Evolutionary conservation across 2,888 invertebrate genomes (phyloP).

Genomic region (Rapana venosa): DNA sequence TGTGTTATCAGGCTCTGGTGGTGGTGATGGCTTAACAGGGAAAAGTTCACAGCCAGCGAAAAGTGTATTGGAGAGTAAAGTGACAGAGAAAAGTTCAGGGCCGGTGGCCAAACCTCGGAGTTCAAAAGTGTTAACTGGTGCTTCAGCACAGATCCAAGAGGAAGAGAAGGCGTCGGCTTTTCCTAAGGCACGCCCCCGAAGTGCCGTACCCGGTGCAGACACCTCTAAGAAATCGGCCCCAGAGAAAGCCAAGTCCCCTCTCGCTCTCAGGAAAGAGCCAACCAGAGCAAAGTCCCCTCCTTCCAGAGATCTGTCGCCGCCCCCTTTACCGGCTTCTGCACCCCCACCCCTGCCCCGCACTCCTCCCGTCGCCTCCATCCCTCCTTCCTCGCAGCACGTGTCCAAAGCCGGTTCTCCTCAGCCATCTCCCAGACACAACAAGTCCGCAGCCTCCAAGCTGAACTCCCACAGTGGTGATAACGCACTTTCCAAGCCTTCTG

Average conservation of each 20-base stretch:
- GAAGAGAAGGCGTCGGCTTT: constrained; percentile 32
- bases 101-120: constrained; percentile 57
- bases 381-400: not conserved
- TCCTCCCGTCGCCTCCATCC: constrained; percentile 36
- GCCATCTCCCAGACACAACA: not conserved
- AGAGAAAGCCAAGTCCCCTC: constrained; percentile 9
- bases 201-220: not conserved
- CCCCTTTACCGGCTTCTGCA: constrained; percentile 57
- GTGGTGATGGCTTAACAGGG: not conserved
- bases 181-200: constrained; percentile 42
- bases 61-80: constrained; percentile 43
- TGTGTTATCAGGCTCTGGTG: not conserved
- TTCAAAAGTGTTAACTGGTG: constrained; percentile 53
- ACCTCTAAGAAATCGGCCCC: not conserved
- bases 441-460: not conserved
- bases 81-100: constrained; percentile 36
- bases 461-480: no score
- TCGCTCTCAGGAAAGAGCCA: constrained; percentile 5
- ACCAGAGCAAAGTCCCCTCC: constrained; percentile 29
- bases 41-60: constrained; percentile 35
- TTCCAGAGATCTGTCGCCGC: constrained; percentile 40
- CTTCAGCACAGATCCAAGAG: constrained; percentile 44
- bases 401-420: constrained; percentile 1
- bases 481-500: not conserved
- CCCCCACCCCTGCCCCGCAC: constrained; percentile 53